These are phyloP conservation scores for Emesis russula DNA, from an alignment of 2,888 invertebrate species.

Conservation along the genomic window DNA sequence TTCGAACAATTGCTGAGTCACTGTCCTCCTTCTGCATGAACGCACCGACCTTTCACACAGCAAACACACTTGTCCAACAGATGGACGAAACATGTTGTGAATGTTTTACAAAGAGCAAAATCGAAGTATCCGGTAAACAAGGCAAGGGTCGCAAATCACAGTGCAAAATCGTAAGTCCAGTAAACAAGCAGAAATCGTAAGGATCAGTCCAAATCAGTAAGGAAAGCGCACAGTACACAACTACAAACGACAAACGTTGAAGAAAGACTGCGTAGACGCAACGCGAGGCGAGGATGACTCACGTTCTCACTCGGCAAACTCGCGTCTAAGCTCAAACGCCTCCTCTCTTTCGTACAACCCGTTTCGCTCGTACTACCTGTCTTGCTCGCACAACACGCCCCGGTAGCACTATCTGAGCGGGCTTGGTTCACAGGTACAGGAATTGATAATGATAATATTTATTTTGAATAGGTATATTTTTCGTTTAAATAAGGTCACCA, in stretches of 20 bases:
- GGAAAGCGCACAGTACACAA: constrained; percentile 20
- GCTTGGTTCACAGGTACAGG: constrained; percentile 17
- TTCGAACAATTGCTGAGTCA: constrained; percentile 12
- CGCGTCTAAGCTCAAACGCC: not conserved
- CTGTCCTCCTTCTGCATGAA: constrained; percentile 3
- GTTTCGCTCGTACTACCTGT: not conserved
- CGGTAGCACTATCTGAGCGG: constrained; percentile 5
- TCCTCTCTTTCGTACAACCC: not conserved
- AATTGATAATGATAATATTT: constrained; percentile 7
- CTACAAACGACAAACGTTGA: constrained; percentile 14
- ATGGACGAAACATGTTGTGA: constrained; percentile 13
- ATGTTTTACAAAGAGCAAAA: constrained; percentile 1
- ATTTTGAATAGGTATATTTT: constrained; percentile 19
- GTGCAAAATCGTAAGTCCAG: not conserved
- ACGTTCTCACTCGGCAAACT: constrained; percentile 3
- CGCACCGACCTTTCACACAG: constrained; percentile 18
- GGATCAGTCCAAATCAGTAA: constrained; percentile 15
- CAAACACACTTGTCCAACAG: constrained; percentile 16
- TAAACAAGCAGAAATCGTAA: constrained; percentile 6
- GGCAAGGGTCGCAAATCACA: constrained; percentile 8
- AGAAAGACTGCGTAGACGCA: not conserved
- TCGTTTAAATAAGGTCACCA: constrained; percentile 34
- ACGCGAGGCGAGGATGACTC: constrained; percentile 8
- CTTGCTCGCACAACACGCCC: not conserved
- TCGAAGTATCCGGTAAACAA: constrained; percentile 4